Conservation (phyloP, 2,888 invertebrate genomes). For the Malthinus flaveolus region DNA sequence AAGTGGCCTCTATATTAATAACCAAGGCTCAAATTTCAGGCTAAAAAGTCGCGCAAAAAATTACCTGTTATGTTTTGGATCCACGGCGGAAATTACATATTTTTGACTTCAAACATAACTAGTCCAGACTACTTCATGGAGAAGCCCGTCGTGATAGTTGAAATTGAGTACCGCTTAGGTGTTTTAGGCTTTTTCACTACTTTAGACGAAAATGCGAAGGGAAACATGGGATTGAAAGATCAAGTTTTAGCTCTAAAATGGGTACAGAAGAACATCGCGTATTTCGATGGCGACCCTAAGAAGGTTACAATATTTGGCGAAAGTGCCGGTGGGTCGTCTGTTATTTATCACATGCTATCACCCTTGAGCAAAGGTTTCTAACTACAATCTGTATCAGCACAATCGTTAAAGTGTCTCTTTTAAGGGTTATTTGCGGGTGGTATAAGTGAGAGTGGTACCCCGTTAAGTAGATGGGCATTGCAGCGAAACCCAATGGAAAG, state of each 20-base stretch:
- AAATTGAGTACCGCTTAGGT: conserved; percentile 20
- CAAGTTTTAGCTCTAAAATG: conserved; percentile 27
- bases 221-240: conserved; percentile 34
- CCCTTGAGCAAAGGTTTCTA: neutral
- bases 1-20: too few relatives aligned
- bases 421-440: conserved; percentile 20
- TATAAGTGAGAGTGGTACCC: conserved; percentile 21
- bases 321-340: conserved; percentile 31
- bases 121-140: conserved; percentile 37
- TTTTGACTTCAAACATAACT: conserved; percentile 26
- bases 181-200: conserved; percentile 36
- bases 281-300: conserved; percentile 31
- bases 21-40: neutral
- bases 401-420: too few relatives aligned
- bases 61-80: conserved; percentile 38
- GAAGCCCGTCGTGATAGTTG: conserved; percentile 35
- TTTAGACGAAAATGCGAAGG: conserved; percentile 31
- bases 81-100: conserved; percentile 38
- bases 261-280: conserved; percentile 25
- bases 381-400: neutral
- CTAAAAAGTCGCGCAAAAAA: conserved; percentile 19
- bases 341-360: conserved; percentile 26
- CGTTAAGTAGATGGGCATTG: conserved; percentile 17
- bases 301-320: conserved; percentile 32
- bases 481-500: conserved; percentile 12